Base-by-base conservation (phyloP, 2,888 invertebrate genomes). In the Bugula neritina region DNA sequence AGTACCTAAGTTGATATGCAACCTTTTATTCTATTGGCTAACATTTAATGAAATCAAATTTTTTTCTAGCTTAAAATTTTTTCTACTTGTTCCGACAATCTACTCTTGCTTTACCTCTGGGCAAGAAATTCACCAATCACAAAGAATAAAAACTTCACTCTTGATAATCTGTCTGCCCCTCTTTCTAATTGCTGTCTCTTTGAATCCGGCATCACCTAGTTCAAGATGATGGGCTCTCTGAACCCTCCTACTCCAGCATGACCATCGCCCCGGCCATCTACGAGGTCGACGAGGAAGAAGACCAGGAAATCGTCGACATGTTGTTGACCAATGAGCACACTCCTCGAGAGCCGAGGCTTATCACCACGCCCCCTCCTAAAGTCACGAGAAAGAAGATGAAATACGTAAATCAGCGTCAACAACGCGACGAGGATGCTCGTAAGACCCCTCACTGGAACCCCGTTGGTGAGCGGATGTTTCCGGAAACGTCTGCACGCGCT, bases 301-400 rank as follows among this genome's bases (percentile, higher is more conserved):
- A 63, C 31, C 63, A 63, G 31, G 63, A 63, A 63, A 31, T 63
- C 10, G 63, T 63, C n/a, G 63, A 63, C n/a, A 21, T 63, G 25
- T 31, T 63, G 2, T 63, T 63, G 31, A 27, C 29, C 31, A 31
- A 63, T 34, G 63, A 21, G 2, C 27, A 5, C 34, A 29, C 63
- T 5, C 63, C 63, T 31, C 21, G 63, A 29, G 63, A 31, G 21
- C 63, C 31, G 2, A 10, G 27, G 27, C 27, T 63, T 13, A 31
- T 63, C 13, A 63, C 63, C 13, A 63, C 63, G 2, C 63, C 63
- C 27, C 63, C 63, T 13, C 63, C 63, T 25, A 63, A 63, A n/a
- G 31, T 63, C 29, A 63, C 63, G 13, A 63, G 27, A 63, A 63
- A 63, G 63, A 63, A 63, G 34, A 21, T 63, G 13, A 63, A 63